Percentiles rank a stretch among this genome's conserved stretches.
phyloP scores from a whole-genome alignment of 2,888 invertebrate genomes.

The Scrobipalpa costella region DNA sequence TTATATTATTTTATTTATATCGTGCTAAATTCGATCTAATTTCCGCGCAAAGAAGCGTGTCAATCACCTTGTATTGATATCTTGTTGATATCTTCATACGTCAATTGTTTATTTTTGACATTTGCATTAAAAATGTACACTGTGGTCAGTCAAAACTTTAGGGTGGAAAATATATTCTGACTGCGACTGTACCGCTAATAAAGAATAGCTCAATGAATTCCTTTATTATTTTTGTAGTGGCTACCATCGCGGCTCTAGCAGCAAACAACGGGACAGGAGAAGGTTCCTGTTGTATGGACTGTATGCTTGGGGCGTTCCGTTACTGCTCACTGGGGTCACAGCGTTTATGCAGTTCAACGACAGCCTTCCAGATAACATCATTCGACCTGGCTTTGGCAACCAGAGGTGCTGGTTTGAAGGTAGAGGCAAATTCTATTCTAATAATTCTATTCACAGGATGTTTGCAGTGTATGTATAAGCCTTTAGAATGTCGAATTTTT shows the following conservation, averaged over 20 bases:
- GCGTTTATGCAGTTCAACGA: slow-evolving; percentile 78
- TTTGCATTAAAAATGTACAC: too few relatives aligned
- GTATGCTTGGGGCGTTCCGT: slow-evolving; percentile 86
- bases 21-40: background rate
- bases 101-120: too few relatives aligned
- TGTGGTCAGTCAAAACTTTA: too few relatives aligned
- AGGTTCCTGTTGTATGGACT: slow-evolving; percentile 83
- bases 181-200: background rate
- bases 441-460: too few relatives aligned
- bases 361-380: slow-evolving; percentile 61
- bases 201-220: too few relatives aligned
- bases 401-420: slow-evolving; percentile 82
- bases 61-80: background rate
- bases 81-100: too few relatives aligned
- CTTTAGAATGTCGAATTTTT: too few relatives aligned
- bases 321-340: slow-evolving; percentile 74
- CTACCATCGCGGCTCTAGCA: slow-evolving; percentile 71
- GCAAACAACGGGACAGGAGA: slow-evolving; percentile 76
- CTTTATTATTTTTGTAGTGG: slow-evolving; percentile 73
- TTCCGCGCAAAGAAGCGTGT: background rate
- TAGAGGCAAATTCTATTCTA: too few relatives aligned
- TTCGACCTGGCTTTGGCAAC: slow-evolving; percentile 80
- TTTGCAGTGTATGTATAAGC: too few relatives aligned
- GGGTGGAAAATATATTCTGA: background rate
- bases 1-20: too few relatives aligned